Conservation (phyloP, 2,113 vertebrate species). For the Penelope pileata region DNA sequence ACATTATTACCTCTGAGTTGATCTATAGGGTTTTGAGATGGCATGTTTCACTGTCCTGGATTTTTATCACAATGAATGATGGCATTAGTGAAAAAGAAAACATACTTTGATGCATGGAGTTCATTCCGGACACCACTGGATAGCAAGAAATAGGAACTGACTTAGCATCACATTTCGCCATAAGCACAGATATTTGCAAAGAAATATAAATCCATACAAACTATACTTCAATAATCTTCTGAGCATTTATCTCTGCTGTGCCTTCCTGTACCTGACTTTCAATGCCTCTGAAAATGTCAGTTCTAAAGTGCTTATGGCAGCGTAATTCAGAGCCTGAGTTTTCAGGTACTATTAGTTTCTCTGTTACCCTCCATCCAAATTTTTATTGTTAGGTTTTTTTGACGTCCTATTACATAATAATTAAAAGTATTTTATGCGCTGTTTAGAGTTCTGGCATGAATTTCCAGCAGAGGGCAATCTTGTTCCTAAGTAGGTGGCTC, state of each 20-base stretch:
- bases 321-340: not conserved
- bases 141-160: not conserved
- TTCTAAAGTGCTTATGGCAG: not conserved
- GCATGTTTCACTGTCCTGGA: not conserved
- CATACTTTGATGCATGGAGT: not conserved
- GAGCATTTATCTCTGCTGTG: not conserved
- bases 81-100: not conserved
- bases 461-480: slow-evolving; percentile 69
- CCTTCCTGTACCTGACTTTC: not conserved
- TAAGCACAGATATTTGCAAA: not conserved
- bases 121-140: not conserved
- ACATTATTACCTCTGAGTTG: not conserved
- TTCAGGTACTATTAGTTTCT: not conserved
- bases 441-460: not conserved
- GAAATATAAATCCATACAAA: not conserved
- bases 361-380: not conserved
- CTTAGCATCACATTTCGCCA: not conserved
- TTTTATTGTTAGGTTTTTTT: not conserved
- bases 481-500: not conserved
- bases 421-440: not conserved
- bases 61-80: not conserved
- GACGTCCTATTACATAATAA: not conserved
- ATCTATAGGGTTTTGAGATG: not conserved
- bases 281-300: not conserved
- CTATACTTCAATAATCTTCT: not conserved